A percentile compares a stretch with the other conserved stretches of the same genome.
Evolutionary conservation across 2,797 vertebrate genomes (phyloP).

Genomic region (Microctenopoma stevenorrisi): DNA sequence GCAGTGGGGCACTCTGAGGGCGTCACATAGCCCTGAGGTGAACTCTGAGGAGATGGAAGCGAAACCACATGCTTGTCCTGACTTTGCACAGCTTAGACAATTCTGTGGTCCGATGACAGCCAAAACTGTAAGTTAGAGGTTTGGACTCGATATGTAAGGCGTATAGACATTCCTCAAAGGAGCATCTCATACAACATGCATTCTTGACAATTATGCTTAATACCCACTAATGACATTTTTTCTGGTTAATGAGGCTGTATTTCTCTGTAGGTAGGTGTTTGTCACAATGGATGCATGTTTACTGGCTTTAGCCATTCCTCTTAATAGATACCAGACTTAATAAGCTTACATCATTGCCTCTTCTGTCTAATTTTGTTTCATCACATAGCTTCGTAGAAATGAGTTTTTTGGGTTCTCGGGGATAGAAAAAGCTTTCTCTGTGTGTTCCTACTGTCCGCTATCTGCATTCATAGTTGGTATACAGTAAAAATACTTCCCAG

Average conservation of each 20-base stretch:
- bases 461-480: constrained; percentile 30
- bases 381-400: not conserved
- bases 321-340: constrained; percentile 39
- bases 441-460: not conserved
- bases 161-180: constrained; percentile 33
- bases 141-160: constrained; percentile 30
- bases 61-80: constrained; percentile 66
- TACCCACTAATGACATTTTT: constrained; percentile 2
- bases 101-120: constrained; percentile 34
- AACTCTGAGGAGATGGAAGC: constrained; percentile 55
- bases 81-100: constrained; percentile 36
- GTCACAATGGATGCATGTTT: constrained; percentile 27
- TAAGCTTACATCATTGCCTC: not conserved
- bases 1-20: constrained; percentile 16
- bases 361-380: constrained; percentile 16
- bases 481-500: constrained; percentile 4
- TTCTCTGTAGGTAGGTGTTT: constrained; percentile 41
- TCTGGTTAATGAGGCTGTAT: constrained; percentile 23
- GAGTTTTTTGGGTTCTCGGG: not conserved
- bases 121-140: constrained; percentile 52
- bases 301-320: constrained; percentile 16
- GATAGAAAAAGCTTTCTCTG: not conserved
- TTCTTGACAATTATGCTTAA: constrained; percentile 22
- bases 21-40: constrained; percentile 43
- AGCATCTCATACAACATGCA: constrained; percentile 18